Evolutionary conservation across 1,140 invertebrate genomes (phyloP).

Genomic region (Drosophila biarmipes): DNA sequence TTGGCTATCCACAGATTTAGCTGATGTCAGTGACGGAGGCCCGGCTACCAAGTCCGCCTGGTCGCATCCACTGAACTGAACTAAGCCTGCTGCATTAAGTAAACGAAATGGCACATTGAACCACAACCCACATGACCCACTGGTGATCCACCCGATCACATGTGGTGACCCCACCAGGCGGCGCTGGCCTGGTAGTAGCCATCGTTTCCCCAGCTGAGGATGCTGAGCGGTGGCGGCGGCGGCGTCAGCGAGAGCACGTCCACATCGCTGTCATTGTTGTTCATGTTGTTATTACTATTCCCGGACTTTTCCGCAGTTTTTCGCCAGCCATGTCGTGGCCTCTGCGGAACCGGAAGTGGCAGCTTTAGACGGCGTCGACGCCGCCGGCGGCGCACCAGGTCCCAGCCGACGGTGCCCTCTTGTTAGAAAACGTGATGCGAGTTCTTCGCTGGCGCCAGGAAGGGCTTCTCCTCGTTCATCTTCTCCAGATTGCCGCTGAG

Average conservation of each 20-base stretch:
- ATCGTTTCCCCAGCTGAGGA: slow-evolving; percentile 64
- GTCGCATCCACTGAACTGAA: slow-evolving; percentile 1
- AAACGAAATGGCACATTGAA: slow-evolving; percentile 80
- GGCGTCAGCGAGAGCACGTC: slow-evolving; percentile 63
- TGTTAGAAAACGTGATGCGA: slow-evolving; percentile 80
- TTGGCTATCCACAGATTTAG: background rate
- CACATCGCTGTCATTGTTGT: slow-evolving; percentile 28
- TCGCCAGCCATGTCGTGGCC: slow-evolving; percentile 14
- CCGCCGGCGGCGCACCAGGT: slow-evolving; percentile 68
- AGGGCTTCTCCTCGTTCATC: slow-evolving; percentile 88
- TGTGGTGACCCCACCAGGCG: slow-evolving; percentile 68
- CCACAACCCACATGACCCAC: slow-evolving; percentile 61
- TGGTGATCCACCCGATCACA: slow-evolving; percentile 27
- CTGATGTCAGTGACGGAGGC: slow-evolving; percentile 8
- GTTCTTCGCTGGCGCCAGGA: slow-evolving; percentile 72
- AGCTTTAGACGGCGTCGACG: slow-evolving; percentile 54
- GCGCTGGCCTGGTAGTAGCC: slow-evolving; percentile 70
- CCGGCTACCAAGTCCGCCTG: background rate
- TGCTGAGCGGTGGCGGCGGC: slow-evolving; percentile 68
- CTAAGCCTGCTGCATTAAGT: slow-evolving; percentile 50
- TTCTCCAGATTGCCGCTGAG: slow-evolving; percentile 93
- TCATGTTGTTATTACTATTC: slow-evolving; percentile 10
- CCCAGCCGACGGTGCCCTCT: slow-evolving; percentile 83
- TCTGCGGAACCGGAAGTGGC: slow-evolving; percentile 22
- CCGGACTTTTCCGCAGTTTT: slow-evolving; percentile 1